These are phyloP conservation scores for Prietella phreatophila DNA, from an alignment of 2,113 vertebrate genomes.

Conservation along the genomic window DNA sequence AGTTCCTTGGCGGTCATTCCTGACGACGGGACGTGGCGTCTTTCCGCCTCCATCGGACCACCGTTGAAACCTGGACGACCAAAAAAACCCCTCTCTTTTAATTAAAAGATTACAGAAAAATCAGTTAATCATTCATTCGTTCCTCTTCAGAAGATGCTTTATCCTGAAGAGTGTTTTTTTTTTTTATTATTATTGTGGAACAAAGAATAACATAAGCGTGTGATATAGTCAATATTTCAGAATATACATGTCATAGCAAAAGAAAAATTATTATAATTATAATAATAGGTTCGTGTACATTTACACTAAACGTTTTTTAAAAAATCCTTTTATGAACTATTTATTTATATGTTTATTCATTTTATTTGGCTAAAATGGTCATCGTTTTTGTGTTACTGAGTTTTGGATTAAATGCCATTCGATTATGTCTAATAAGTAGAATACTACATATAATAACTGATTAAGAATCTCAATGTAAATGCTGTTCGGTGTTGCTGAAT, in stretches of 20 bases:
- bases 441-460: background rate
- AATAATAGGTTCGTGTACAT: background rate
- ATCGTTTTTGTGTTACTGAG: background rate
- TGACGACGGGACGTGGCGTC: slow-evolving; percentile 95
- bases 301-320: background rate
- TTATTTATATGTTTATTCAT: background rate
- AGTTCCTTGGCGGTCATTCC: slow-evolving; percentile 99
- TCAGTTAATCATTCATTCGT: background rate
- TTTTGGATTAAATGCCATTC: background rate
- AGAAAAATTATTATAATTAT: background rate
- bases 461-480: background rate
- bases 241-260: background rate
- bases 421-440: background rate
- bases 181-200: background rate
- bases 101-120: background rate
- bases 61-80: slow-evolving; percentile 75
- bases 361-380: background rate
- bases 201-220: background rate
- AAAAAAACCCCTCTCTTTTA: background rate
- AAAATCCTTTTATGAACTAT: background rate
- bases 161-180: background rate
- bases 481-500: too few relatives aligned
- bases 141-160: background rate
- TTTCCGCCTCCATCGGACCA: slow-evolving; percentile 88
- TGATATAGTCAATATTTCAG: background rate